Evolutionary conservation across 2,888 invertebrate genomes (phyloP), one percentile per base, ranked within the genome.

Genomic region (Aphidoletes aphidimyza): DNA sequence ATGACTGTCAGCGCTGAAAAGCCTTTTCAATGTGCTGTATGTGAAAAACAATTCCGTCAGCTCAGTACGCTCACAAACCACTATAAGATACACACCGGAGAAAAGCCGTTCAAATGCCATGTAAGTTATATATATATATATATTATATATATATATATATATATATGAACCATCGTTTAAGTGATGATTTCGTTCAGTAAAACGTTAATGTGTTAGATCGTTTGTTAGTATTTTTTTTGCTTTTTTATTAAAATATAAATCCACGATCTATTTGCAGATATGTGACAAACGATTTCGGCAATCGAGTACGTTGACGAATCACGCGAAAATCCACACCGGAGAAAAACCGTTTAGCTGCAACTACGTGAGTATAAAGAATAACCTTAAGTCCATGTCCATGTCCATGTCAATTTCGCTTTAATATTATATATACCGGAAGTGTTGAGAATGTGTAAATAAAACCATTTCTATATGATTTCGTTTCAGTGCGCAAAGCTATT

Each of bases 261-360:
- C 6, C n/a, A 30, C n/a, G 83, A 69, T 83, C 54, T n/a, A 83
- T 36, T 90, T 90, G 87, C 89, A 89, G 87, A 89, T 90, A 87
- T 90, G 90, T 88, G 89, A 89, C 87, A 90, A 90, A 88, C 88
- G 89, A 87, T 90, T 90, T 87, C 89, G 90, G 87, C 90, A 90
- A 88, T 90, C 89, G 87, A 89, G 89, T 86, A 90, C 90, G 83
- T 87, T 90, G 86, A 90, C 90, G 86, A 90, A 90, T 87, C 90
- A 90, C 87, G 87, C 90, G 86, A 90, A 90, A 88, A 90, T 90
- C 85, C 90, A 90, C 86, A 90, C 90, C 54, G 90, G 90, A 85
- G 90, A 90, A 86, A 90, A 90, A 87, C 90, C 89, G 37, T 90
- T 89, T 86, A 88, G 88, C 86, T 90, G 90, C 84, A 85, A 84